phyloP scores from a whole-genome alignment of 2,113 vertebrate genomes.

The Bungarus multicinctus region DNA sequence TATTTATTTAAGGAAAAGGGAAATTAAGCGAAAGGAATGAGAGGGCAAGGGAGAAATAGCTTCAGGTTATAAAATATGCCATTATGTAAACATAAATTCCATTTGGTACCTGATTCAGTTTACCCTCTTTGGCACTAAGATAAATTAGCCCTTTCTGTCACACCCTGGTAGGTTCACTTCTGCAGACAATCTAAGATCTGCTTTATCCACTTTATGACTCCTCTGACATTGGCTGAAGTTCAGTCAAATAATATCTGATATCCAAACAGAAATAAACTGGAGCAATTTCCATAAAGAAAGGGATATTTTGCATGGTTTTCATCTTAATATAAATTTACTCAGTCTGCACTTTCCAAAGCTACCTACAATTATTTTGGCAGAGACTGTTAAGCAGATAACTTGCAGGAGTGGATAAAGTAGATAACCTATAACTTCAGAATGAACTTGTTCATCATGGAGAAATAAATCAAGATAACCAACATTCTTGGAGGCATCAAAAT shows the following conservation, averaged over 20 bases:
- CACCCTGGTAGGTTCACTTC: no score
- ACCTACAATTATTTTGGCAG: background rate
- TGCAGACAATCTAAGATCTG: no score
- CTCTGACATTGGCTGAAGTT: background rate
- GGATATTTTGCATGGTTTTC: background rate
- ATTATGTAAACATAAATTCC: background rate
- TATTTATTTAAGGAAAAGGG: no score
- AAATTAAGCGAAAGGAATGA: no score
- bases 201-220: no score
- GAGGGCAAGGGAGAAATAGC: background rate
- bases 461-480: background rate
- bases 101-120: no score
- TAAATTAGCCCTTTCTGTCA: background rate
- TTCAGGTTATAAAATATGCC: background rate
- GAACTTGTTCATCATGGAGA: background rate
- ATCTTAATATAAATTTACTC: background rate
- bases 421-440: background rate
- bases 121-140: background rate
- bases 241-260: background rate
- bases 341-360: background rate
- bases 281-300: no score
- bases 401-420: background rate
- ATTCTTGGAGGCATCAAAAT: background rate
- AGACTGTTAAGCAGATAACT: background rate
- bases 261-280: background rate